These are phyloP conservation scores for Phrynocephalus versicolor DNA, from an alignment of 2,113 vertebrate genomes.

Conservation along the genomic window DNA sequence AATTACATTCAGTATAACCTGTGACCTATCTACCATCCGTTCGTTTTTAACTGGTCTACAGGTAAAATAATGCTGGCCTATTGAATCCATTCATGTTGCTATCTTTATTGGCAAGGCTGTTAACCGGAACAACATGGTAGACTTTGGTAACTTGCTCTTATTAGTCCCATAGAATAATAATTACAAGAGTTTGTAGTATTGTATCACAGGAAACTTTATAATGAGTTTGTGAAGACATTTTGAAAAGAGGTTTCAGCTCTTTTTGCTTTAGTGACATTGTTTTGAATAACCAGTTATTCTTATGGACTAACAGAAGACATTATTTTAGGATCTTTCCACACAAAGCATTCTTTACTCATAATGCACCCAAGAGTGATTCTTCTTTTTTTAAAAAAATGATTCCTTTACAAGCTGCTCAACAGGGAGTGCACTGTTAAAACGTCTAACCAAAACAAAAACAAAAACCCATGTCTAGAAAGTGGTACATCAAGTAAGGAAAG, in stretches of 20 bases:
- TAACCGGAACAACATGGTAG: neutral
- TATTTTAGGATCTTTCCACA: slow-evolving; percentile 4
- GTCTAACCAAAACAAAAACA: neutral
- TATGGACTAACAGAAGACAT: neutral
- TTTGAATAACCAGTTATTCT: neutral
- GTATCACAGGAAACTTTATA: neutral
- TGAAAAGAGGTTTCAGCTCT: neutral
- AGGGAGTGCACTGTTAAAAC: slow-evolving; percentile 1
- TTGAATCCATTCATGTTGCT: slow-evolving; percentile 63
- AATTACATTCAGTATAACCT: slow-evolving; percentile 82
- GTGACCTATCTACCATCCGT: slow-evolving; percentile 56
- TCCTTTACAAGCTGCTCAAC: neutral
- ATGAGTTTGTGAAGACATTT: slow-evolving; percentile 25
- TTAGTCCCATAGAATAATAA: slow-evolving; percentile 35
- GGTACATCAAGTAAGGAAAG: neutral
- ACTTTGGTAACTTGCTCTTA: neutral
- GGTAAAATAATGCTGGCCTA: slow-evolving; percentile 56
- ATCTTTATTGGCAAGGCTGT: slow-evolving; percentile 52
- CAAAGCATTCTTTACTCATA: slow-evolving; percentile 1
- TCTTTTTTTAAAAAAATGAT: neutral
- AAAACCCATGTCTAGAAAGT: neutral
- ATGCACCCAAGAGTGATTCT: neutral
- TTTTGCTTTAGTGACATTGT: neutral
- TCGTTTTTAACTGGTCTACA: slow-evolving; percentile 57
- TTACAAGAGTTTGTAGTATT: neutral